Base-by-base conservation (phyloP, 2,888 invertebrate species). In the Limenitis camilla region DNA sequence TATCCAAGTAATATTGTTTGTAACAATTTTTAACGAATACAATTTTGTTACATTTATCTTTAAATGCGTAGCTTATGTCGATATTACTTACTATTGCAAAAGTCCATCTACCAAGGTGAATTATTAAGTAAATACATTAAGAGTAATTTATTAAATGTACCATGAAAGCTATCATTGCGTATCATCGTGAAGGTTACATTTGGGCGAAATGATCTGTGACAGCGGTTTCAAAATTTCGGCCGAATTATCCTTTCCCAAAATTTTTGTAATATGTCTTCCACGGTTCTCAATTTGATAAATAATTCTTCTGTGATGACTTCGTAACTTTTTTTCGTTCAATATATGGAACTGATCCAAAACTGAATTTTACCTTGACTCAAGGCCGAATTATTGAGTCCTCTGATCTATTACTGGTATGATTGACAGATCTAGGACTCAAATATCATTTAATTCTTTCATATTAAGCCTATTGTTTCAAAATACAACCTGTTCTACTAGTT, bases 341-440 rank as follows among this genome's bases (percentile, higher is more conserved):
- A n/a, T n/a, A n/a, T n/a, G n/a, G n/a, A n/a, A n/a, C n/a, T n/a
- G n/a, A n/a, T n/a, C n/a, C n/a, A n/a, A n/a, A n/a, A n/a, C n/a
- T n/a, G n/a, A n/a, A n/a, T n/a, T n/a, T n/a, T n/a, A n/a, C 6
- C 6, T 30, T 38, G 5, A 29, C 45, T 45, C 30, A 30, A 6
- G 9, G 29, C 35, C 29, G 36, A 10, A 35, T 29, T 36, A 29
- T 45, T 28, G 36, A 45, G 36, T 45, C 6, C 45, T 28, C 45
- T 40, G 33, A 27, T 43, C 49, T 28, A 8, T 40, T 32, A 39
- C 10, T 19, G 19, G 19, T 19, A 48, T 71, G 76, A 78, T 68
- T 73, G 80, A 74, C 74, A 63, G 61, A 74, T 73, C 62, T 74
- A 68, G 78, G 74, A 59, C 71, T 58, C 47, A 60, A 58, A 65